Conservation (phyloP, 2,797 vertebrate genomes). For the Buceros bicornis region DNA sequence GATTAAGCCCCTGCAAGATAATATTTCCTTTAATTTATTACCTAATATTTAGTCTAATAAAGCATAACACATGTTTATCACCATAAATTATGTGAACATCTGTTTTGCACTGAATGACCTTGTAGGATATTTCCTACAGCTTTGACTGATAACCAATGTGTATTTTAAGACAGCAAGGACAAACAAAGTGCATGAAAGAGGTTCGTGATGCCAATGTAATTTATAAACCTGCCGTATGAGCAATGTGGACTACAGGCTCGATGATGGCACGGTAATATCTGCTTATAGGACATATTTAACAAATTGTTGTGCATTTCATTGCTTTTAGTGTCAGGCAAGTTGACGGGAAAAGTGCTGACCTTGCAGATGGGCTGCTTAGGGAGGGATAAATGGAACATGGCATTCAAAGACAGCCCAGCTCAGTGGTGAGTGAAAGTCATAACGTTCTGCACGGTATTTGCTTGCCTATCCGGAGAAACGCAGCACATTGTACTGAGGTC, state of each 20-base stretch:
- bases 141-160: conserved; percentile 5
- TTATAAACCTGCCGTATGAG: conserved; percentile 46
- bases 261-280: conserved; percentile 9
- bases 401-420: conserved; percentile 1
- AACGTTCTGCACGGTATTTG: not conserved
- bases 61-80: not conserved
- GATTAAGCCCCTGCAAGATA: conserved; percentile 9
- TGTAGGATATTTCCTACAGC: conserved; percentile 13
- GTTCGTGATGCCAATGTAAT: conserved; percentile 38
- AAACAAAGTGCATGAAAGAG: conserved; percentile 6
- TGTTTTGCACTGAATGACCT: conserved; percentile 42
- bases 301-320: not conserved
- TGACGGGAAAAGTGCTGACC: conserved; percentile 32
- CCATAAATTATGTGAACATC: conserved; percentile 54
- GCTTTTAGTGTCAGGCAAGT: not conserved
- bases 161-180: conserved; percentile 51
- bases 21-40: conserved; percentile 50
- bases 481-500: not conserved
- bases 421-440: not conserved
- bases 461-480: not conserved
- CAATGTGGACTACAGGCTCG: not conserved
- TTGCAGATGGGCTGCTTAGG: not conserved
- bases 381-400: not conserved
- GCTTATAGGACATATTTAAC: conserved; percentile 42
- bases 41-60: conserved; percentile 18